phyloP scores from a whole-genome alignment of 2,797 vertebrate species.

The Denticeps clupeoides region DNA sequence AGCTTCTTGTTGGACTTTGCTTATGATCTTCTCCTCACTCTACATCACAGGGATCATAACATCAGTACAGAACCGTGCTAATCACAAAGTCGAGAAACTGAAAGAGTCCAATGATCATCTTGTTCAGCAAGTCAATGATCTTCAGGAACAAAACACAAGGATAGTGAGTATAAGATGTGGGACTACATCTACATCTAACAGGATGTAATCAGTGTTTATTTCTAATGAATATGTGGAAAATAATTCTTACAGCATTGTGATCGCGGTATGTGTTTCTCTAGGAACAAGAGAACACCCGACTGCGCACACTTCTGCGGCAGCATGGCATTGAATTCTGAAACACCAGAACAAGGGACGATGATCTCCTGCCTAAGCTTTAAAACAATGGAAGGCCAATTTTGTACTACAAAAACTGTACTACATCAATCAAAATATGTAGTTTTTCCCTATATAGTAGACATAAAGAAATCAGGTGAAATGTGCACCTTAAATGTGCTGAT shows the following conservation, averaged over 20 bases:
- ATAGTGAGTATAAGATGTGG: slow-evolving; percentile 39
- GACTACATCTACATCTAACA: too few relatives aligned
- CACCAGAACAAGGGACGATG: not conserved
- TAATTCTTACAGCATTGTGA: not conserved
- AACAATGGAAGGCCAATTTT: too few relatives aligned
- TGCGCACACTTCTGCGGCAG: slow-evolving; percentile 65
- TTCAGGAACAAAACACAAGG: slow-evolving; percentile 61
- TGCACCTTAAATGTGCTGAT: too few relatives aligned
- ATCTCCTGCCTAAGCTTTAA: too few relatives aligned
- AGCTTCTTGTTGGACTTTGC: not conserved
- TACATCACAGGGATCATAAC: slow-evolving; percentile 72
- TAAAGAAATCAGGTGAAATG: too few relatives aligned
- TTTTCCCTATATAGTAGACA: too few relatives aligned
- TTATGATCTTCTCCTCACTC: slow-evolving; percentile 1
- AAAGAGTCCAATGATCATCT: slow-evolving; percentile 75
- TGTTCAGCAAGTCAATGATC: slow-evolving; percentile 63
- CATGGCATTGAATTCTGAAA: slow-evolving; percentile 46
- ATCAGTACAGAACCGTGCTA: slow-evolving; percentile 77
- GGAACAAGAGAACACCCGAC: slow-evolving; percentile 76
- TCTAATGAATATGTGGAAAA: not conserved
- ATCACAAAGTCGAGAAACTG: slow-evolving; percentile 70
- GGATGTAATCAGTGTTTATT: not conserved
- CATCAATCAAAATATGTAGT: too few relatives aligned
- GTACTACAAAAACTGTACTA: too few relatives aligned
- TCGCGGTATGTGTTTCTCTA: slow-evolving; percentile 34